phyloP scores from a whole-genome alignment of 2,113 vertebrate species.

The Oplegnathus fasciatus region DNA sequence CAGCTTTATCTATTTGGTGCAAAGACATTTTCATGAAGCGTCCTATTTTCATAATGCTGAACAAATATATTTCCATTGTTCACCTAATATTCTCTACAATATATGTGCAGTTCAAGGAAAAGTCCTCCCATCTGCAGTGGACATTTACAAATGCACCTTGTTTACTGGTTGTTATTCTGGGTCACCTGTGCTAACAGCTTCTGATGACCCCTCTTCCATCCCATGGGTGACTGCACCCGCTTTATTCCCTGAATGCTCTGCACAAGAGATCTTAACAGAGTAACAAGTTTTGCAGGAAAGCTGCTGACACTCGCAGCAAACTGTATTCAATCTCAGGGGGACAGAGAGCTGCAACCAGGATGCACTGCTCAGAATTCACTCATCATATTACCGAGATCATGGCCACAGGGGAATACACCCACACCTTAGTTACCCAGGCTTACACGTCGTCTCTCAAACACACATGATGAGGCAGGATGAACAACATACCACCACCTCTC shows the following conservation, averaged over 20 bases:
- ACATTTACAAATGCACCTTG: constrained; percentile 52
- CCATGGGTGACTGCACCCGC: constrained; percentile 44
- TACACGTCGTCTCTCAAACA: constrained; percentile 39
- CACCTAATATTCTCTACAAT: neutral
- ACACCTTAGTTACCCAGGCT: constrained; percentile 63
- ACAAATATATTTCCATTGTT: constrained; percentile 2
- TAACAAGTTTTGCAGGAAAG: constrained; percentile 44
- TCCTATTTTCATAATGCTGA: neutral
- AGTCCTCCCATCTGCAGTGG: neutral
- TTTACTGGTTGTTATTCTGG: constrained; percentile 43
- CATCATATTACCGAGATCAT: constrained; percentile 59
- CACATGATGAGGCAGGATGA: constrained; percentile 43
- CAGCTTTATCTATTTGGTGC: neutral
- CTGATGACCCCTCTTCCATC: constrained; percentile 48
- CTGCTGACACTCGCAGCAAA: constrained; percentile 49
- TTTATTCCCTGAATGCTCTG: constrained; percentile 34
- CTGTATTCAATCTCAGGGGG: constrained; percentile 50
- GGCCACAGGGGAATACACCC: constrained; percentile 70
- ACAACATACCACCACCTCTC: constrained; percentile 26
- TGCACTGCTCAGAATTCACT: constrained; percentile 53
- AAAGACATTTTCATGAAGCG: neutral
- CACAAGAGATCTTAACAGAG: constrained; percentile 40
- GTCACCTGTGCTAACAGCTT: constrained; percentile 53
- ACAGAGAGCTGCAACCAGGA: constrained; percentile 45
- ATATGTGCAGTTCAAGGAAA: neutral